Evolutionary conservation across 1,140 invertebrate species (phyloP).

Genomic region (Pseudomyrmex cubaensis): DNA sequence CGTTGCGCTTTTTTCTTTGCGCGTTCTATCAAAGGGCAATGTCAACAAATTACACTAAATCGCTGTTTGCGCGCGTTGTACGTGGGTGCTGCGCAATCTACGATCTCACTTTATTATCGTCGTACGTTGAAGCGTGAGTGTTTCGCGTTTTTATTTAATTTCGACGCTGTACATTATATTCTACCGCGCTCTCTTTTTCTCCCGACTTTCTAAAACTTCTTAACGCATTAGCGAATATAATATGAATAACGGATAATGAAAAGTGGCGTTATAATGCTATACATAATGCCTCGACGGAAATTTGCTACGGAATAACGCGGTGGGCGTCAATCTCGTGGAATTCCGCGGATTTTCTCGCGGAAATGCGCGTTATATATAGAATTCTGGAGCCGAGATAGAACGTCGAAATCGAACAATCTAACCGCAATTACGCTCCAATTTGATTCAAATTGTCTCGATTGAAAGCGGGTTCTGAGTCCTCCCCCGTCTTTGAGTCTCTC

Average conservation of each 20-base stretch:
- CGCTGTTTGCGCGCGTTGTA: not conserved
- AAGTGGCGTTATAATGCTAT: not conserved
- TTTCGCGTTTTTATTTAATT: not conserved
- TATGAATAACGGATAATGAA: not conserved
- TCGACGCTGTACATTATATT: not conserved
- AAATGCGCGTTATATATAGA: constrained; percentile 20
- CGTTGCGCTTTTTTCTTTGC: not conserved
- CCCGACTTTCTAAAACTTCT: constrained; percentile 16
- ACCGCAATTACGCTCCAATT: constrained; percentile 61
- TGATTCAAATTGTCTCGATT: constrained; percentile 62
- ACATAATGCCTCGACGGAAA: not conserved
- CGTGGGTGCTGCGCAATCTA: not conserved
- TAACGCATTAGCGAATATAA: constrained; percentile 19
- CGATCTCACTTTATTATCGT: constrained; percentile 1
- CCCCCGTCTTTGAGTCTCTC: not conserved
- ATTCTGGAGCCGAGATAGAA: constrained; percentile 32
- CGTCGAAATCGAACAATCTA: constrained; percentile 33
- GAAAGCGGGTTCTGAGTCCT: constrained; percentile 1
- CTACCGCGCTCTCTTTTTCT: not conserved
- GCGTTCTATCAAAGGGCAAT: constrained; percentile 8
- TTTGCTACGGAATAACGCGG: not conserved
- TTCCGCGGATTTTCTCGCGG: constrained; percentile 25
- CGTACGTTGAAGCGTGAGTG: no score
- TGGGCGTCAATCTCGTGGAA: not conserved
- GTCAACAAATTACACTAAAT: constrained; percentile 37